Evolutionary conservation across 2,113 vertebrate species (phyloP).

Genomic region (Herpetotheres cachinnans): DNA sequence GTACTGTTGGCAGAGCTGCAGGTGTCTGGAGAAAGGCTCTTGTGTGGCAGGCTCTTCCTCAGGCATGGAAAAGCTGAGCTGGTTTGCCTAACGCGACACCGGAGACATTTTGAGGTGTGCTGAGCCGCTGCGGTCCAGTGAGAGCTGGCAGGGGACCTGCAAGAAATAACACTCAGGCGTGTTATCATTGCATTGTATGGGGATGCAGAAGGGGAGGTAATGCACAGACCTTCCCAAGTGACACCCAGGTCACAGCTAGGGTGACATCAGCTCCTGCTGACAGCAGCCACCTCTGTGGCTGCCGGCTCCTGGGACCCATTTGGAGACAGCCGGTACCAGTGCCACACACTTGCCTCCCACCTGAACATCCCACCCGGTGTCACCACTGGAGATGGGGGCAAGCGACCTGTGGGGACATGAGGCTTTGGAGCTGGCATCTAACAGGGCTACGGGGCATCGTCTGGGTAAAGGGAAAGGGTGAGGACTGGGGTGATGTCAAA

Average conservation of each 20-base stretch:
- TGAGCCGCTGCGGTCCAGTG: background rate
- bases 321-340: background rate
- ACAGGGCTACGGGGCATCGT: accelerated
- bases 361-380: accelerated
- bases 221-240: accelerated
- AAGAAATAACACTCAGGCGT: accelerated
- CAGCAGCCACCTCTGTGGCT: background rate
- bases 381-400: accelerated
- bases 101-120: background rate
- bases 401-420: background rate
- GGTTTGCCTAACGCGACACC: background rate
- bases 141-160: background rate
- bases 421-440: background rate
- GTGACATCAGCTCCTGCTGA: background rate
- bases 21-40: background rate
- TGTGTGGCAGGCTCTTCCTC: background rate
- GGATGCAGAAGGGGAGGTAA: background rate
- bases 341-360: background rate
- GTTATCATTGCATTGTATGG: accelerated
- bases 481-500: background rate
- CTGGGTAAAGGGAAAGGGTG: background rate
- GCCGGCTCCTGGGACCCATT: accelerated
- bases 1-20: accelerated
- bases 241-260: accelerated
- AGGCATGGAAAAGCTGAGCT: background rate